phyloP scores from a whole-genome alignment of 2,797 vertebrate genomes.

The Oreochromis mossambicus region DNA sequence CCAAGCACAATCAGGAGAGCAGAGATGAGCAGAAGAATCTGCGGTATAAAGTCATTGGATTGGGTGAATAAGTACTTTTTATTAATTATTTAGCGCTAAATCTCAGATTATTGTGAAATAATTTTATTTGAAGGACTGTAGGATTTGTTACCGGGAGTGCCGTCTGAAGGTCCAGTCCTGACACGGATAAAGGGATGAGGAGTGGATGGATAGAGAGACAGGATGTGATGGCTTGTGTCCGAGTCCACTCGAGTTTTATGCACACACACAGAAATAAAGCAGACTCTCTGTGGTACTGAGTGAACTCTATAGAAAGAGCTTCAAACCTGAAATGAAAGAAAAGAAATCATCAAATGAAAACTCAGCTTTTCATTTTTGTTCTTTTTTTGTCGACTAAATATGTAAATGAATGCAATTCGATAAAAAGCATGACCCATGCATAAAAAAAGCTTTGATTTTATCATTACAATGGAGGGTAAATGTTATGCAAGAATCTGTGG shows the following conservation, averaged over 20 bases:
- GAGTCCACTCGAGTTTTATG: constrained; percentile 48
- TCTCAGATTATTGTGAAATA: neutral
- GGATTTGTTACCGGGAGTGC: constrained; percentile 61
- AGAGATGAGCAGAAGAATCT: constrained; percentile 73
- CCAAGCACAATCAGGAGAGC: constrained; percentile 58
- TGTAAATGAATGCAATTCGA: neutral
- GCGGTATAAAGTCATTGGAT: neutral
- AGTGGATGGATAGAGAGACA: constrained; percentile 66
- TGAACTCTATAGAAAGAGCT: constrained; percentile 71
- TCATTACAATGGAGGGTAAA: neutral
- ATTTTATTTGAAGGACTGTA: neutral
- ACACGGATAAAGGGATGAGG: constrained; percentile 52
- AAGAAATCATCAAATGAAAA: neutral
- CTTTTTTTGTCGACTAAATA: neutral
- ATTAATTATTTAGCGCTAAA: neutral
- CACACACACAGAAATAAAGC: constrained; percentile 70
- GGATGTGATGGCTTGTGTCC: constrained; percentile 6
- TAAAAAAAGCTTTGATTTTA: neutral
- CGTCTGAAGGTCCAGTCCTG: constrained; percentile 62
- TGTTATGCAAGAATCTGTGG: neutral
- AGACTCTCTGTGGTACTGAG: constrained; percentile 74
- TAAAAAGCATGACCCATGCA: neutral
- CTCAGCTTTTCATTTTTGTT: neutral
- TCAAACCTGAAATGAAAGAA: constrained; percentile 47
- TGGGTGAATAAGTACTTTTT: neutral